phyloP scores from a whole-genome alignment of 2,888 invertebrate species.

The Neoascia interrupta region DNA sequence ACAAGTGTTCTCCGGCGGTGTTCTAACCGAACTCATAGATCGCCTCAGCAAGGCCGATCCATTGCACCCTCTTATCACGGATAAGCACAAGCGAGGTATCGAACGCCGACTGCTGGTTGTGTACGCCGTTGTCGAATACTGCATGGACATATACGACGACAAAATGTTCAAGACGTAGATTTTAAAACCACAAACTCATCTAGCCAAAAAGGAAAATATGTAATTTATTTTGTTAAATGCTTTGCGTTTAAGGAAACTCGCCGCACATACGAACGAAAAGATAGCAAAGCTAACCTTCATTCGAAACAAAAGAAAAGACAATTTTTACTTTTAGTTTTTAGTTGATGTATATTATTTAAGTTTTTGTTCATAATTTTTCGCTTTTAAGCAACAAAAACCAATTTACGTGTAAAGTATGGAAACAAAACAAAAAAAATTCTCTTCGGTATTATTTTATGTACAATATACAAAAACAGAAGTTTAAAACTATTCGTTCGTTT shows the following conservation, averaged over 20 bases:
- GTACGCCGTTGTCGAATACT: conserved; percentile 88
- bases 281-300: too few species aligned
- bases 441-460: conserved; percentile 61
- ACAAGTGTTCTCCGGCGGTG: conserved; percentile 86
- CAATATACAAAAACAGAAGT: conserved; percentile 48
- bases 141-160: conserved; percentile 83
- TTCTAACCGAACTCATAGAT: conserved; percentile 84
- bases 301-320: conserved; percentile 32
- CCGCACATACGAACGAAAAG: too few species aligned
- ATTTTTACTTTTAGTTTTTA: conserved; percentile 10
- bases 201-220: conserved; percentile 16
- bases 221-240: conserved; percentile 12
- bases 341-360: conserved; percentile 45
- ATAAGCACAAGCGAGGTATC: conserved; percentile 87
- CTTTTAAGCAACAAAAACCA: too few species aligned
- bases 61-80: conserved; percentile 84
- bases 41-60: conserved; percentile 80
- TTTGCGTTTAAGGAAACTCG: not conserved
- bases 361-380: conserved; percentile 8
- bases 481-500: conserved; percentile 26
- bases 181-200: not conserved
- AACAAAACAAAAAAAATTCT: conserved; percentile 20
- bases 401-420: not conserved
- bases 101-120: conserved; percentile 88
- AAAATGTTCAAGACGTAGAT: conserved; percentile 77